Evolutionary conservation across 2,113 vertebrate genomes (phyloP).

Genomic region (Chelonoidis abingdonii): DNA sequence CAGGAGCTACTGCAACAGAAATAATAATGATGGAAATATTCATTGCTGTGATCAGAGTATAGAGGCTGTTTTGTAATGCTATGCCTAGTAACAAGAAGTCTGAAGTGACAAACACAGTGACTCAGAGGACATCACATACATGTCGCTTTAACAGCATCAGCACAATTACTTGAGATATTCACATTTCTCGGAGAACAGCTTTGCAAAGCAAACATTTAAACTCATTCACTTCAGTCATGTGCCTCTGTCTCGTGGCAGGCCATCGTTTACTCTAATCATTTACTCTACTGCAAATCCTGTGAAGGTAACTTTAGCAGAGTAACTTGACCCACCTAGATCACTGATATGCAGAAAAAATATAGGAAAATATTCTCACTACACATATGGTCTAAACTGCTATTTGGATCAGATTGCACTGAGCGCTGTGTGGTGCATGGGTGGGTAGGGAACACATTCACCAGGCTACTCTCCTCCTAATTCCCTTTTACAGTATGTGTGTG

Average conservation of each 20-base stretch:
- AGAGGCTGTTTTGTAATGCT: conserved; percentile 18
- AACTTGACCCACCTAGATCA: too few species aligned
- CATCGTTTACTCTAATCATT: neutral
- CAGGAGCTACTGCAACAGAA: neutral
- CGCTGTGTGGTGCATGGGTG: neutral
- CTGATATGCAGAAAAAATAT: neutral
- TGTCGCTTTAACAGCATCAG: neutral
- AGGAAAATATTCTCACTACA: rapidly evolving
- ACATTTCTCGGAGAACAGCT: neutral
- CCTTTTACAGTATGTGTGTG: neutral
- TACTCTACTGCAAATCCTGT: neutral
- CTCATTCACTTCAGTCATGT: neutral
- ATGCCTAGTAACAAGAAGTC: neutral
- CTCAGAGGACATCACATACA: neutral
- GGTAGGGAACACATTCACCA: neutral
- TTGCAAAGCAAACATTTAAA: neutral
- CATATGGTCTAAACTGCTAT: rapidly evolving
- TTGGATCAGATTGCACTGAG: neutral
- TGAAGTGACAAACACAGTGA: neutral
- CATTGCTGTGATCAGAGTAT: neutral
- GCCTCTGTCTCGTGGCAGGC: neutral
- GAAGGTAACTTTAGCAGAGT: rapidly evolving
- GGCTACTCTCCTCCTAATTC: neutral
- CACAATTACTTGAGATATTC: neutral
- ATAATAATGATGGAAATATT: neutral